phyloP scores from a whole-genome alignment of 2,888 invertebrate genomes.

The Hypselothyrea guttata region DNA sequence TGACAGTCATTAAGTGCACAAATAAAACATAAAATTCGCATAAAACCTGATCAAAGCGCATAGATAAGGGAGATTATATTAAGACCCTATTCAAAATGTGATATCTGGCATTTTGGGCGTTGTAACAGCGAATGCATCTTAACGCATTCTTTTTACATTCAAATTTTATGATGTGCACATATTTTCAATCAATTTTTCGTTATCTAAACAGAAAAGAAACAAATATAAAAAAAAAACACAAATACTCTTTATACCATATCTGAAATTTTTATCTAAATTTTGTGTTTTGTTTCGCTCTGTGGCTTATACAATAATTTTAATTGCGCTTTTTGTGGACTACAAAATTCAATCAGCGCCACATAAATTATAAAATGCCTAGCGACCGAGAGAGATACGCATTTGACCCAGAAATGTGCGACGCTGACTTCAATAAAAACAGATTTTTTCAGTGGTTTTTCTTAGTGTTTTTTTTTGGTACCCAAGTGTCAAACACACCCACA shows the following conservation, averaged over 20 bases:
- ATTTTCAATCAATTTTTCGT: slow-evolving; percentile 43
- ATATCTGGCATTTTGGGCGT: too few relatives aligned
- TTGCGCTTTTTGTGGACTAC: slow-evolving; percentile 62
- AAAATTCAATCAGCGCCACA: slow-evolving; percentile 69
- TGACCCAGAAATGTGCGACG: slow-evolving; percentile 64
- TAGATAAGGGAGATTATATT: background rate
- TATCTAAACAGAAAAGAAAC: slow-evolving; percentile 15
- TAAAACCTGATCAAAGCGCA: slow-evolving; percentile 28
- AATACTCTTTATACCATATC: slow-evolving; percentile 4
- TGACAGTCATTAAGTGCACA: slow-evolving; percentile 6
- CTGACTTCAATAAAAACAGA: slow-evolving; percentile 64
- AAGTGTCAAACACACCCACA: slow-evolving; percentile 33
- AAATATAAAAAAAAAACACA: slow-evolving; percentile 12
- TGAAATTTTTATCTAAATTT: slow-evolving; percentile 26
- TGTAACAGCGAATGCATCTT: slow-evolving; percentile 50
- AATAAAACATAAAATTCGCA: slow-evolving; percentile 44
- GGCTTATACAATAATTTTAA: slow-evolving; percentile 60
- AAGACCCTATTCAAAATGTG: slow-evolving; percentile 11
- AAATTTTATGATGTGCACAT: slow-evolving; percentile 32
- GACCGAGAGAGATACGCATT: slow-evolving; percentile 4
- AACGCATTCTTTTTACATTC: slow-evolving; percentile 36
- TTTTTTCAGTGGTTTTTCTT: slow-evolving; percentile 29
- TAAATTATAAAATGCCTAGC: slow-evolving; percentile 58
- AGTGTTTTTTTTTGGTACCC: slow-evolving; percentile 18
- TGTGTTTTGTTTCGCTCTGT: slow-evolving; percentile 35